Evolutionary conservation across 2,888 invertebrate genomes (phyloP), one percentile per base, ranked within the genome.

Genomic region (Meiosimyza platycephala): DNA sequence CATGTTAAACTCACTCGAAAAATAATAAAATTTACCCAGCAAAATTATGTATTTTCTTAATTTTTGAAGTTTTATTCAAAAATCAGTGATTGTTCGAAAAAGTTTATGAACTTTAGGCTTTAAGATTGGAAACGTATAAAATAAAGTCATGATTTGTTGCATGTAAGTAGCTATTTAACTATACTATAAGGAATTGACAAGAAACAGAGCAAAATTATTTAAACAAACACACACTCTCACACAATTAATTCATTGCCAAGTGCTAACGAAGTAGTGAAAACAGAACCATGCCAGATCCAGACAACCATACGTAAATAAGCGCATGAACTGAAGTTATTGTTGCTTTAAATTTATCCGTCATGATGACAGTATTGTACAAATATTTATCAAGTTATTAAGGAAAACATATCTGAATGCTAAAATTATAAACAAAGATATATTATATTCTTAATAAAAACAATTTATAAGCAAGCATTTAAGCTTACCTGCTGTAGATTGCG

Each of bases 361-460:
- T 77, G 77, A 77, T 77, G 77, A 76, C 77, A 78, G 77, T 76
- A 71, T 71, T 76, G 71, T 75, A 67, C 72, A 77, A 78, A 78
- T 78, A 78, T 78, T 77, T 78, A 72, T 74, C 57, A 28, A 70
- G 54, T 70, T 63, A 70, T 70, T 63, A 70, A 63, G 54, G 12
- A 13, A 60, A 63, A 70, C 52, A 48, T 57, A 18, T 64, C 40
- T 64, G 60, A 9, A 12, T n/a, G 40, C 16, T 40, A 11, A 48
- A 11, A 48, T 63, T 16, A 33, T 4, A 51, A 63, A 63, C 40
- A 40, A 40, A 40, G 40, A 40, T 40, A 40, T 40, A 28, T 28
- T 28, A 28, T 40, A 40, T 40, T 40, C 40, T 6, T 9, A 40
- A 40, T 40, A 9, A 40, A 40, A 6, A 7, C 5, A 40, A 4